These are phyloP conservation scores for Helicolenus hilgendorfi DNA, from an alignment of 2,797 vertebrate species.

Conservation along the genomic window DNA sequence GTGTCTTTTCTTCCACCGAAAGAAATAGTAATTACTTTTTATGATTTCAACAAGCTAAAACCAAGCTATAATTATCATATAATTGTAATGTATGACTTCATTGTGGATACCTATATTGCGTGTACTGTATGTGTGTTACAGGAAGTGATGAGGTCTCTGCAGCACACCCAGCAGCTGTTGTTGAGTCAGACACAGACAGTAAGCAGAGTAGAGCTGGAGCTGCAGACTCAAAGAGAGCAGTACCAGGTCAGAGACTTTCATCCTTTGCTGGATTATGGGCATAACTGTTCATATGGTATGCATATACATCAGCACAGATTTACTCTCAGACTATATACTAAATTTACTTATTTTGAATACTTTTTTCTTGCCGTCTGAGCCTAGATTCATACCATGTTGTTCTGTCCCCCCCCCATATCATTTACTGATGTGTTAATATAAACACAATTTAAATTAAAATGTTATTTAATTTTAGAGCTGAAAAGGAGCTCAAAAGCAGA, in stretches of 20 bases:
- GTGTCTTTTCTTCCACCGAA: background rate
- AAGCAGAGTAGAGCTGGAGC: constrained; percentile 87
- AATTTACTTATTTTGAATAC: background rate
- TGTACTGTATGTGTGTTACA: constrained; percentile 74
- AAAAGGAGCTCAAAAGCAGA: background rate
- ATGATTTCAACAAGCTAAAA: background rate
- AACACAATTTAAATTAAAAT: no score
- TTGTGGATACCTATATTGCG: background rate
- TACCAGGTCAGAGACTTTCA: constrained; percentile 80
- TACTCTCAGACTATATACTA: background rate
- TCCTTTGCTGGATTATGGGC: background rate
- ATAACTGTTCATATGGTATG: background rate
- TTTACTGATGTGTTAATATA: no score
- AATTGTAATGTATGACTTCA: background rate
- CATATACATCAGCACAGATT: background rate
- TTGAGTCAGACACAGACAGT: constrained; percentile 90
- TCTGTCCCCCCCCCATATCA: background rate
- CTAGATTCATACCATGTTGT: background rate
- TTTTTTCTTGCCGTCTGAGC: background rate
- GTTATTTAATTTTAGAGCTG: no score
- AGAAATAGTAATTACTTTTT: background rate
- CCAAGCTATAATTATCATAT: background rate
- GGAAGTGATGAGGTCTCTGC: constrained; percentile 92
- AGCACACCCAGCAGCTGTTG: constrained; percentile 91
- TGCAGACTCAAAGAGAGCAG: constrained; percentile 88